Conservation (phyloP, 2,888 invertebrate species). For the Parascotia fuliginaria region DNA sequence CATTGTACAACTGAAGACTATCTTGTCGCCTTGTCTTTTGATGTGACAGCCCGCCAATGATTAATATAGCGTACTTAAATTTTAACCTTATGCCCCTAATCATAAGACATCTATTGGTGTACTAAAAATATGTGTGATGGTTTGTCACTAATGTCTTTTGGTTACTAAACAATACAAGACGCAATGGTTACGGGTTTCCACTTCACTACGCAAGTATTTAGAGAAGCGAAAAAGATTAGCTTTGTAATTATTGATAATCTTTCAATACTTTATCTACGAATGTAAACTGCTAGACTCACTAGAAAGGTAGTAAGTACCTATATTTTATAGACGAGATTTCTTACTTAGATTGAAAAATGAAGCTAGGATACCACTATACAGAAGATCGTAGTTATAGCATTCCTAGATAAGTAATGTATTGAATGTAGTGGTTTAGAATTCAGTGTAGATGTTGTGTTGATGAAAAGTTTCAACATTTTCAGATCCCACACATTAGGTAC, state of each 20-base stretch:
- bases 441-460: too few relatives aligned
- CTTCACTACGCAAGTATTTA: conserved; percentile 3
- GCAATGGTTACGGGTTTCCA: conserved; percentile 34
- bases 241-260: neutral
- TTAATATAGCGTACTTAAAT: neutral
- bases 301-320: too few relatives aligned
- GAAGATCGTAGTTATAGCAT: too few relatives aligned
- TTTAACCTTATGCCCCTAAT: fast-evolving
- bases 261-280: neutral
- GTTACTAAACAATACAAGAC: conserved; percentile 11
- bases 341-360: too few relatives aligned
- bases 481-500: too few relatives aligned
- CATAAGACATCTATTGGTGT: conserved; percentile 8
- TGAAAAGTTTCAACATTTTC: too few relatives aligned
- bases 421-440: too few relatives aligned
- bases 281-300: too few relatives aligned
- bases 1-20: conserved; percentile 27
- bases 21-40: conserved; percentile 23
- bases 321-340: too few relatives aligned
- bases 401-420: too few relatives aligned
- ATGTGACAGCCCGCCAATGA: conserved; percentile 12
- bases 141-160: conserved; percentile 28
- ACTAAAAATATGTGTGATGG: conserved; percentile 10
- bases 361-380: too few relatives aligned
- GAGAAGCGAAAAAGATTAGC: conserved; percentile 6